Evolutionary conservation across 2,797 vertebrate species (phyloP), one percentile per base, ranked within the genome.

Genomic region (Poeciliopsis gracilis): DNA sequence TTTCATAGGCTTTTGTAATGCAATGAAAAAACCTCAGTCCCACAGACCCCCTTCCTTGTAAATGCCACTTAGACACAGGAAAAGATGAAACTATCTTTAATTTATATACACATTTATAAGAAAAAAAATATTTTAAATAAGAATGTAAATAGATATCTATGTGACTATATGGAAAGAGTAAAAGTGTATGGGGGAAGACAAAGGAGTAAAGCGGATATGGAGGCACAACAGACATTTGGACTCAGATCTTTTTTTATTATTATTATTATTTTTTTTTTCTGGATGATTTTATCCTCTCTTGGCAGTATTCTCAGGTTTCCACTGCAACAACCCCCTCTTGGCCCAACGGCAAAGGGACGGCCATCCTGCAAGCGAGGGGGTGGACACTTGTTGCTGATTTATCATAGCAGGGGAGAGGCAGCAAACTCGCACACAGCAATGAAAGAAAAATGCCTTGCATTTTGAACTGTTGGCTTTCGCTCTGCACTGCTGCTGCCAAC

Each of bases 1-100:
- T 91, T 89, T 90, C 84, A 88, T 86, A 93, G 92, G 93, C 94
- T 92, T 90, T 92, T 94, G 90, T 91, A 93, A 94, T 93, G 91
- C 95, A 95, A 94, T 93, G 94, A 94, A 86, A 94, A 95, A 96
- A 70, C 95, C 95, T 96, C 95, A 96, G 90, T 95, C 94, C 95
- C 93, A 89, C 78, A 49, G 80, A 91, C 93, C 93, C 92, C 92
- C 92, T 90, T 92, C 94, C 92, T 94, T 93, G 91, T 92, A 94
- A 94, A 95, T 94, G 94, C 94, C 95, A 96, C 95, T 96, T 95
- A 93, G 91, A 92, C 83, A 90, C 90, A 92, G 84, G 87, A 93
- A 84, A 88, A 91, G 84, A 93, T 90, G 87, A 93, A 93, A 92
- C 89, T 83, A 94, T 93, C 92, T 94, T 94, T 95, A 94, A 95